Evolutionary conservation across 2,113 vertebrate species (phyloP).

Genomic region (Scortum barcoo): DNA sequence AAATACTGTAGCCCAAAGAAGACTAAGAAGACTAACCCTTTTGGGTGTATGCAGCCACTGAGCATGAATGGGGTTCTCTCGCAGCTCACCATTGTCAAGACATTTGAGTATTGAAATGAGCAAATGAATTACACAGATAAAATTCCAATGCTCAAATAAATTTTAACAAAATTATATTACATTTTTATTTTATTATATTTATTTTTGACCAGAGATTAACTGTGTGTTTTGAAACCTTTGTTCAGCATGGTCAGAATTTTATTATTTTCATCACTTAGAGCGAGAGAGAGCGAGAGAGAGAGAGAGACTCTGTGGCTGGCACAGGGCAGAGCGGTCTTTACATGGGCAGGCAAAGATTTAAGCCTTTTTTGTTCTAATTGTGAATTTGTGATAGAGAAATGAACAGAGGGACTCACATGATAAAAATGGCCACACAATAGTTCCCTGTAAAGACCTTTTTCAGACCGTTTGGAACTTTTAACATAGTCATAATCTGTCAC

Average conservation of each 20-base stretch:
- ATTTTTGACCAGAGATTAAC: not conserved
- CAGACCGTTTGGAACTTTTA: not conserved
- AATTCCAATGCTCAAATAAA: too few relatives aligned
- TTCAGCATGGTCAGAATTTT: not conserved
- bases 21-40: too few relatives aligned
- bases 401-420: not conserved
- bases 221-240: not conserved
- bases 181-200: too few relatives aligned
- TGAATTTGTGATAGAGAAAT: not conserved
- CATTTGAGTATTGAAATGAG: not conserved
- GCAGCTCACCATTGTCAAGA: not conserved
- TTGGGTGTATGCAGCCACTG: too few relatives aligned
- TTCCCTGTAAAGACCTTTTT: not conserved
- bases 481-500: too few relatives aligned
- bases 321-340: constrained; percentile 12
- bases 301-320: constrained; percentile 48
- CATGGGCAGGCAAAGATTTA: constrained; percentile 16
- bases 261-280: too few relatives aligned
- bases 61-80: not conserved
- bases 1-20: too few relatives aligned
- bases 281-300: too few relatives aligned
- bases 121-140: too few relatives aligned
- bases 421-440: not conserved
- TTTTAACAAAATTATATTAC: too few relatives aligned
- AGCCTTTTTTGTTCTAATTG: constrained; percentile 23